Evolutionary conservation across 2,113 vertebrate genomes (phyloP).

Genomic region (Narcine bancroftii): DNA sequence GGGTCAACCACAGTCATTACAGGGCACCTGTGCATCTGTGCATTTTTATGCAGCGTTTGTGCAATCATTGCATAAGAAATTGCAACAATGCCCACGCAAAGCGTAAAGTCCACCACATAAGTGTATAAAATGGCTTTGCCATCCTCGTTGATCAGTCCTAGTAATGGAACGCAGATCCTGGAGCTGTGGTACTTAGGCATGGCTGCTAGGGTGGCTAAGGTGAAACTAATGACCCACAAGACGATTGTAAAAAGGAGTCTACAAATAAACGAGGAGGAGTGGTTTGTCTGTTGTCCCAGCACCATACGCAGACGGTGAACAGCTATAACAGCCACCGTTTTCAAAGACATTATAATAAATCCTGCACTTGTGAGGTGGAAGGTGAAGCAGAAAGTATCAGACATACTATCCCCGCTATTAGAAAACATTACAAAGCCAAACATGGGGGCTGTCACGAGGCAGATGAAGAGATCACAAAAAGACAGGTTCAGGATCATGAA

Average conservation of each 20-base stretch:
- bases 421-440: conserved; percentile 34
- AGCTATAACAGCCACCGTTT: conserved; percentile 36
- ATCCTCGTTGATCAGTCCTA: not conserved
- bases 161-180: conserved; percentile 13
- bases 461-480: conserved; percentile 37
- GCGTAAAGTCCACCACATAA: conserved; percentile 1
- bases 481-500: conserved; percentile 38
- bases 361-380: conserved; percentile 26
- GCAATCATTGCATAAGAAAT: conserved; percentile 65
- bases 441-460: conserved; percentile 19
- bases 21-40: conserved; percentile 68
- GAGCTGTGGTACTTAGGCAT: conserved; percentile 13
- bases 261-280: not conserved
- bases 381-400: conserved; percentile 14
- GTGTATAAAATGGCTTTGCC: conserved; percentile 32
- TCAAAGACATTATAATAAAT: conserved; percentile 23
- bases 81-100: conserved; percentile 29
- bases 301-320: conserved; percentile 35
- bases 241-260: conserved; percentile 1
- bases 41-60: conserved; percentile 76
- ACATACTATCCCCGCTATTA: not conserved
- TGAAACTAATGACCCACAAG: conserved; percentile 31
- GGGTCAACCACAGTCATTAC: conserved; percentile 62
- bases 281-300: conserved; percentile 4
- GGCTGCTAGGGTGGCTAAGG: conserved; percentile 29